These are phyloP conservation scores for Crocuta crocuta DNA, from an alignment of 2,113 vertebrate genomes.

Conservation along the genomic window DNA sequence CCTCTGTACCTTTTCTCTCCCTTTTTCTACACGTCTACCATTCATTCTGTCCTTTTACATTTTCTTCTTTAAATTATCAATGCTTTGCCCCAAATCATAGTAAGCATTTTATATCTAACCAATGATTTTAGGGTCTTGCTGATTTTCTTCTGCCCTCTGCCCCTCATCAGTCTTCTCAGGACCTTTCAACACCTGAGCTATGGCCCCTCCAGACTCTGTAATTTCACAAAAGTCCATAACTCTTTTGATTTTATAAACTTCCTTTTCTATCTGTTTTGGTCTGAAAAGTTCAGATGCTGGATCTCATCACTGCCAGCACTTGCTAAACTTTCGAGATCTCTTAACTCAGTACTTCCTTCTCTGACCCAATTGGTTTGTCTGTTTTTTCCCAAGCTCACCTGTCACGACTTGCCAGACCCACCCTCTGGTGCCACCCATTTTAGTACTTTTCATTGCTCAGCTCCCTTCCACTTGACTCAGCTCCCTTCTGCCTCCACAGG, in stretches of 20 bases:
- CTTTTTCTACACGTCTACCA: neutral
- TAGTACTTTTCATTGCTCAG: neutral
- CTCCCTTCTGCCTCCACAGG: neutral
- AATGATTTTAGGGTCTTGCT: neutral
- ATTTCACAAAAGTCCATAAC: neutral
- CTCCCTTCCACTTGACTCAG: neutral
- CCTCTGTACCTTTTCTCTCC: neutral
- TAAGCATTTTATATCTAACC: neutral
- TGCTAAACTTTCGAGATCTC: neutral
- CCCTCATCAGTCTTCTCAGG: neutral
- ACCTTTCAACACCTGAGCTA: neutral
- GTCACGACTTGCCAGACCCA: neutral
- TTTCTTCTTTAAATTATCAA: conserved; percentile 43
- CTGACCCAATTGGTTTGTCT: neutral
- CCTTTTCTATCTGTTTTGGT: neutral
- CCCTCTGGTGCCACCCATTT: neutral
- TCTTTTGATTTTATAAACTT: neutral
- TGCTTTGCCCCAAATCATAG: neutral
- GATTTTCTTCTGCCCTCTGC: neutral
- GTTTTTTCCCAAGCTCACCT: neutral
- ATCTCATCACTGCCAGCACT: neutral
- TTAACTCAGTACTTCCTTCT: neutral
- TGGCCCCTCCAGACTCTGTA: neutral
- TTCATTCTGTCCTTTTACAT: neutral
- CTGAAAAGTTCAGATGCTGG: neutral